phyloP scores from a whole-genome alignment of 2,888 invertebrate species.

The Stegophylla sp. region DNA sequence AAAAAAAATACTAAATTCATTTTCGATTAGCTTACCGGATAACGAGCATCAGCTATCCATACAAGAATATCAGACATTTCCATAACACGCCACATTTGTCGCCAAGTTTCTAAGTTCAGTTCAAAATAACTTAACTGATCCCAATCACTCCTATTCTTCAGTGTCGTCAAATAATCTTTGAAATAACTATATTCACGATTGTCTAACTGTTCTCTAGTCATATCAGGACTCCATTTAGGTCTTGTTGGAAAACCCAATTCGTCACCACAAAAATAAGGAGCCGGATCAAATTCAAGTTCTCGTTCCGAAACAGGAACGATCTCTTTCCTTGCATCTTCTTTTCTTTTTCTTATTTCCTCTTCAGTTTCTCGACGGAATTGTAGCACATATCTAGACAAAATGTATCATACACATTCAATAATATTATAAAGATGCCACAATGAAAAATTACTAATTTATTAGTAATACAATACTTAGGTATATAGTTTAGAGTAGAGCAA shows the following conservation, averaged over 20 bases:
- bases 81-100: conserved; percentile 92
- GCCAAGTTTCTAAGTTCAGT: conserved; percentile 93
- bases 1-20: background rate
- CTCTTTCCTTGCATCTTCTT: conserved; percentile 72
- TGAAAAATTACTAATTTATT: no score
- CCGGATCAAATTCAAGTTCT: conserved; percentile 74
- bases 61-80: conserved; percentile 92
- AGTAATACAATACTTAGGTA: no score
- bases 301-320: conserved; percentile 69
- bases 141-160: conserved; percentile 72
- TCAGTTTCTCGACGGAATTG: conserved; percentile 83
- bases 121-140: conserved; percentile 85
- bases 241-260: conserved; percentile 82
- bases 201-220: conserved; percentile 77
- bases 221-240: conserved; percentile 83
- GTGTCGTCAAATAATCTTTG: conserved; percentile 73
- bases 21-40: conserved; percentile 71
- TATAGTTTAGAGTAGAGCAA: no score
- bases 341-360: conserved; percentile 75
- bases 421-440: no score
- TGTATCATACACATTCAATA: no score
- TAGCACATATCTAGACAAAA: conserved; percentile 71
- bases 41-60: conserved; percentile 87
- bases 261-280: conserved; percentile 72
- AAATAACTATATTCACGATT: conserved; percentile 69